Conservation (phyloP, 2,888 invertebrate species). For the Dasypogon diadema region DNA sequence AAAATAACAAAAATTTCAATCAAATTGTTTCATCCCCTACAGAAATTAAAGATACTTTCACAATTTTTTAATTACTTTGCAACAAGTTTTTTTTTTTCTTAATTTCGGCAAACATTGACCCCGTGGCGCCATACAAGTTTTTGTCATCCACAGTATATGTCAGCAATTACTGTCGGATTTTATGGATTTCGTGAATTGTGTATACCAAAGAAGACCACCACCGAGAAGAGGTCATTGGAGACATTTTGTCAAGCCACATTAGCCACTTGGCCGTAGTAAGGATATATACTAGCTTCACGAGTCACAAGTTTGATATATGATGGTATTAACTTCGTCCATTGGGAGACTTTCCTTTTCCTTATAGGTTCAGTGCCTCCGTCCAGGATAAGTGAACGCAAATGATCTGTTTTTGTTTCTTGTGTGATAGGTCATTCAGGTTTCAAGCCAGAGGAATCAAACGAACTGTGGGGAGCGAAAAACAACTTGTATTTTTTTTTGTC, state of each 20-base stretch:
- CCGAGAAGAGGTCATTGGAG: background rate
- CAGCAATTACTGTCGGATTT: background rate
- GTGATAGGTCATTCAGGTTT: background rate
- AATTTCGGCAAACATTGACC: background rate
- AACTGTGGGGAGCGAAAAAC: background rate
- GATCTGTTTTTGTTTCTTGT: background rate
- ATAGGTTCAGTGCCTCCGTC: background rate
- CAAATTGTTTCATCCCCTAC: too few species aligned
- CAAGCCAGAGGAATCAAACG: background rate
- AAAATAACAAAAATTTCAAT: too few species aligned
- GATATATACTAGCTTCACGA: background rate
- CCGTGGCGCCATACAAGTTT: background rate
- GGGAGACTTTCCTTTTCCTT: background rate
- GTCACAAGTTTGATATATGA: background rate
- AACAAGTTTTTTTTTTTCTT: too few species aligned
- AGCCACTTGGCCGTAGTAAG: background rate
- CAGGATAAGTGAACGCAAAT: background rate
- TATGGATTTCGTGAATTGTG: background rate
- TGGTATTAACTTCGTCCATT: background rate
- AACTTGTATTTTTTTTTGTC: background rate
- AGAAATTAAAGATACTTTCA: too few species aligned
- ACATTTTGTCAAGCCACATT: conserved; percentile 21
- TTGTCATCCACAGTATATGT: background rate
- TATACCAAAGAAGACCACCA: conserved; percentile 4
- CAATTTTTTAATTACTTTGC: too few species aligned